Conservation (phyloP, 1,140 invertebrate species). For the Calosoma granatense region DNA sequence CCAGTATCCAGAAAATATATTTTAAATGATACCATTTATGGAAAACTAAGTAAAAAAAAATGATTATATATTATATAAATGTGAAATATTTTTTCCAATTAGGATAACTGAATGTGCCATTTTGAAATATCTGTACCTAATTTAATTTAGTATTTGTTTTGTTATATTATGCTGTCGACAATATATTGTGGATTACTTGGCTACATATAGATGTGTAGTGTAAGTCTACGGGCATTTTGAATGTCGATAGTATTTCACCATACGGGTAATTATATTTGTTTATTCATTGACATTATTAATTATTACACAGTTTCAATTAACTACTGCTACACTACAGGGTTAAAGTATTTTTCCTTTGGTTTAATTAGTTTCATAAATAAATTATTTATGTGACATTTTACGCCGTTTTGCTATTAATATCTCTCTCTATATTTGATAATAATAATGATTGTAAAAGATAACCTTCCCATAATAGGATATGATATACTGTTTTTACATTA, state of each 20-base stretch:
- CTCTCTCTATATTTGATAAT: too few relatives aligned
- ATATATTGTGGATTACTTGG: too few relatives aligned
- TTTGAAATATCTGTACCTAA: too few relatives aligned
- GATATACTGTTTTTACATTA: neutral
- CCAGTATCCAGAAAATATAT: neutral
- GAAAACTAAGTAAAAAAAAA: constrained; percentile 1
- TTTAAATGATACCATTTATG: neutral
- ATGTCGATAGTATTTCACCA: neutral
- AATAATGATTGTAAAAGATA: neutral
- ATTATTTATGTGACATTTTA: neutral
- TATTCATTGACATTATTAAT: too few relatives aligned
- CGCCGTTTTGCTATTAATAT: neutral
- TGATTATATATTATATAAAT: neutral
- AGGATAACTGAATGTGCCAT: neutral
- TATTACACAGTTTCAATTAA: too few relatives aligned
- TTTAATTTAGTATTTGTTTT: neutral
- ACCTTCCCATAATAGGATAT: neutral
- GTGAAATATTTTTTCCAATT: neutral
- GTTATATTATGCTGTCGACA: neutral
- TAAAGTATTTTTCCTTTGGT: neutral
- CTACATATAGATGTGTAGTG: too few relatives aligned
- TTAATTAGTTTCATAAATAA: too few relatives aligned
- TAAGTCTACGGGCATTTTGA: too few relatives aligned
- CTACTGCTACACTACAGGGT: neutral
- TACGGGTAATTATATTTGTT: neutral